Conservation (phyloP, 1,140 invertebrate species). For the Adoxophyes honmai region DNA sequence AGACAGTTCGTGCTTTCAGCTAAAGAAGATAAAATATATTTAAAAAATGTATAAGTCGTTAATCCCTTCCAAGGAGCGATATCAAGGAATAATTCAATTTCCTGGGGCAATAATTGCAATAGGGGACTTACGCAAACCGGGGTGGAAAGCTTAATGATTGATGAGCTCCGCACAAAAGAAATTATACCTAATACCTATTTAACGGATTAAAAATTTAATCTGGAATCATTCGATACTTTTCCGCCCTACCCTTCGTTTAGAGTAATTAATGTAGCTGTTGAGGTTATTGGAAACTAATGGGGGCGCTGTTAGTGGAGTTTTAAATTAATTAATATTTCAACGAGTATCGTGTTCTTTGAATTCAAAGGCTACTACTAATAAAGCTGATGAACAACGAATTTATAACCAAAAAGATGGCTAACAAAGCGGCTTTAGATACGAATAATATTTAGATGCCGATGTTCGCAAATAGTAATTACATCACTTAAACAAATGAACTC, state of each 20-base stretch:
- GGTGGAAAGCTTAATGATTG: not conserved
- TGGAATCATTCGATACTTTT: constrained; percentile 8
- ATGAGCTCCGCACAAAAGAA: not conserved
- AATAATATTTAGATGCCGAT: no score
- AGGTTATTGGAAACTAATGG: not conserved
- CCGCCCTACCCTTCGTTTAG: not conserved
- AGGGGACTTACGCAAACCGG: not conserved
- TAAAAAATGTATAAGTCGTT: constrained; percentile 2
- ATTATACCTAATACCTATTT: not conserved
- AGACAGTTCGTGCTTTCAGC: no score
- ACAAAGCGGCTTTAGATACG: no score
- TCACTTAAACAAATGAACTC: no score
- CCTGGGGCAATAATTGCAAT: constrained; percentile 1
- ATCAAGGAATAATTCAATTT: constrained; percentile 15
- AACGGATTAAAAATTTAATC: constrained; percentile 12
- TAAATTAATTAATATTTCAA: not conserved
- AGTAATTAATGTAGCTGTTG: not conserved
- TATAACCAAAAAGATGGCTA: no score
- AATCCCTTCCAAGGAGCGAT: not conserved
- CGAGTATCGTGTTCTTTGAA: not conserved
- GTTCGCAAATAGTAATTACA: no score
- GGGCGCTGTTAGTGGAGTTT: not conserved
- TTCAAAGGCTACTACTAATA: not conserved
- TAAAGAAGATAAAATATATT: no score
- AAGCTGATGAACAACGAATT: no score